Percentiles rank a stretch among this genome's conserved stretches.
Conservation (phyloP, 2,797 vertebrate genomes). For the Pygocentrus nattereri region DNA sequence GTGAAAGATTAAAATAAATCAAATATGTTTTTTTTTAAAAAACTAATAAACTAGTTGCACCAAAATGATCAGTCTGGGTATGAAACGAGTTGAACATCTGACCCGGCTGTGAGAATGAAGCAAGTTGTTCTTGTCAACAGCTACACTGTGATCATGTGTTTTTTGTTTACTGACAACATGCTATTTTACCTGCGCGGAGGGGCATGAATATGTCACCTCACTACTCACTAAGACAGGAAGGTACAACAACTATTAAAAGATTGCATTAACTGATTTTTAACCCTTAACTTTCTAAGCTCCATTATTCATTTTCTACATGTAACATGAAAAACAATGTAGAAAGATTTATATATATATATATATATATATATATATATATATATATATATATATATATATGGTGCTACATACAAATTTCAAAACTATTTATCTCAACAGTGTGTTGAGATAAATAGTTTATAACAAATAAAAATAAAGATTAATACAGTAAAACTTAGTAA, state of each 20-base stretch:
- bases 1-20: neutral
- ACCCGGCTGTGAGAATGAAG: neutral
- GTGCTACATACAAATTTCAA: too few relatives aligned
- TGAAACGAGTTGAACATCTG: neutral
- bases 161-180: conserved; percentile 74
- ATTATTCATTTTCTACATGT: neutral
- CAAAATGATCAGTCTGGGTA: neutral
- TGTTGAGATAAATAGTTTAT: too few relatives aligned
- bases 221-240: neutral
- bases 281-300: neutral
- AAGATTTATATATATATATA: too few relatives aligned
- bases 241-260: neutral
- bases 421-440: too few relatives aligned
- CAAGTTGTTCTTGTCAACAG: conserved; percentile 28
- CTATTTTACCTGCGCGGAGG: conserved; percentile 2
- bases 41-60: neutral
- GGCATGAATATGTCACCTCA: neutral
- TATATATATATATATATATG: too few relatives aligned
- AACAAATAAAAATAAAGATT: too few relatives aligned
- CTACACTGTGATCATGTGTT: conserved; percentile 22
- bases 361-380: too few relatives aligned
- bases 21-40: neutral
- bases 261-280: too few relatives aligned
- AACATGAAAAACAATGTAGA: neutral
- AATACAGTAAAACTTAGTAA: too few relatives aligned